A percentile compares a stretch with the other conserved stretches of the same genome.
These are phyloP conservation scores for Brenthis hecate DNA, from an alignment of 2,888 invertebrate species.

Conservation along the genomic window DNA sequence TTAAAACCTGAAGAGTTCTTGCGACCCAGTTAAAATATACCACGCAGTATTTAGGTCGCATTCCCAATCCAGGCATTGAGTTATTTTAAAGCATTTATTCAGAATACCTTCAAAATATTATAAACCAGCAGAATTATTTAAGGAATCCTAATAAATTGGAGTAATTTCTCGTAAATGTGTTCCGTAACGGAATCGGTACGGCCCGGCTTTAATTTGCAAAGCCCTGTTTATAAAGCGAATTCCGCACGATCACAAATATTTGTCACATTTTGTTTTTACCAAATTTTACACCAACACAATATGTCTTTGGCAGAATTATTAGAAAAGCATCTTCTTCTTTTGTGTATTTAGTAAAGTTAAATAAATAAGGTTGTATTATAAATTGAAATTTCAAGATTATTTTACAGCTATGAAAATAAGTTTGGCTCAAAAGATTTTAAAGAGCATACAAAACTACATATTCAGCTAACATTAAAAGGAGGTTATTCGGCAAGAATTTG, in stretches of 20 bases:
- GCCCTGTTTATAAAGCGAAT: slow-evolving; percentile 49
- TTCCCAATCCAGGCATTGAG: slow-evolving; percentile 31
- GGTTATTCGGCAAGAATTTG: slow-evolving; percentile 27
- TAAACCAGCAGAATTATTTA: slow-evolving; percentile 55
- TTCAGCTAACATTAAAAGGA: slow-evolving; percentile 8
- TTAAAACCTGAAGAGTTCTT: slow-evolving; percentile 23
- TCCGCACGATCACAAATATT: slow-evolving; percentile 42
- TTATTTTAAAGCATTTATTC: slow-evolving; percentile 31
- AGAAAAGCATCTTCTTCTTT: neutral
- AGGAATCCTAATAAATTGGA: slow-evolving; percentile 68
- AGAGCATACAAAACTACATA: neutral
- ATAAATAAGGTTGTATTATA: too few relatives aligned
- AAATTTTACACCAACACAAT: slow-evolving; percentile 28
- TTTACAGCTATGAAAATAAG: too few relatives aligned
- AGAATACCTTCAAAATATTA: slow-evolving; percentile 41
- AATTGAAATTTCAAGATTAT: too few relatives aligned
- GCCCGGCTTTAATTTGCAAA: slow-evolving; percentile 58
- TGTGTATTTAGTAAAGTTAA: neutral
- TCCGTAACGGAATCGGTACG: slow-evolving; percentile 49
- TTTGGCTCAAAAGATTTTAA: too few relatives aligned
- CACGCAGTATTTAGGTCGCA: slow-evolving; percentile 29
- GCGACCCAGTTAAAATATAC: slow-evolving; percentile 24
- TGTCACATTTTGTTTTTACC: slow-evolving; percentile 38
- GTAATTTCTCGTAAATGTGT: slow-evolving; percentile 66
- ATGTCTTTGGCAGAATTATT: slow-evolving; percentile 35